These are phyloP conservation scores for Phoenicopterus ruber DNA, from an alignment of 2,113 vertebrate genomes.

Conservation along the genomic window DNA sequence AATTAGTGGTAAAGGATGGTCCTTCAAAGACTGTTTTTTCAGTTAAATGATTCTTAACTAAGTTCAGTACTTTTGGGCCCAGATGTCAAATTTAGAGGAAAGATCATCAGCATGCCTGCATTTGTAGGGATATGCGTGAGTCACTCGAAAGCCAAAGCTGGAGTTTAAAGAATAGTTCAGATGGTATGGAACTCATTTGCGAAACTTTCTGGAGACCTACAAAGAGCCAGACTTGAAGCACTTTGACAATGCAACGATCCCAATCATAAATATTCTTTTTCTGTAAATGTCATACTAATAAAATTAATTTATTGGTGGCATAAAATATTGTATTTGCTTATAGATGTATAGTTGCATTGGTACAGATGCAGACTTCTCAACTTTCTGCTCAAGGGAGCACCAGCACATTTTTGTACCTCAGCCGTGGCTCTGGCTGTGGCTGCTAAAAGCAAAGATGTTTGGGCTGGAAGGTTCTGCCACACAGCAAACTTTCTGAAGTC, in stretches of 20 bases:
- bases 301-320: not conserved
- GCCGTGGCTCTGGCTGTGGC: not conserved
- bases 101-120: not conserved
- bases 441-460: not conserved
- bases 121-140: not conserved
- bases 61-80: not conserved
- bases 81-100: not conserved
- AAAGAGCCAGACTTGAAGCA: not conserved
- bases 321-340: not conserved
- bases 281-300: not conserved
- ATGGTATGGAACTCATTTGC: not conserved
- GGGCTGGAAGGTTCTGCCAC: not conserved
- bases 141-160: not conserved
- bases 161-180: not conserved
- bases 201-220: not conserved
- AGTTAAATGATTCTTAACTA: not conserved
- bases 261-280: not conserved
- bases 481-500: not conserved
- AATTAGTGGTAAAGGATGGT: not conserved
- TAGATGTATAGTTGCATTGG: not conserved
- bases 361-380: not conserved
- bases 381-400: not conserved
- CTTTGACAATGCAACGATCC: not conserved
- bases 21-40: not conserved
- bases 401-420: not conserved